Percentiles rank a stretch among this genome's conserved stretches.
These are phyloP conservation scores for Echinarachnius parma DNA, from an alignment of 53 echinoderm and acorn worm species.

Conservation along the genomic window DNA sequence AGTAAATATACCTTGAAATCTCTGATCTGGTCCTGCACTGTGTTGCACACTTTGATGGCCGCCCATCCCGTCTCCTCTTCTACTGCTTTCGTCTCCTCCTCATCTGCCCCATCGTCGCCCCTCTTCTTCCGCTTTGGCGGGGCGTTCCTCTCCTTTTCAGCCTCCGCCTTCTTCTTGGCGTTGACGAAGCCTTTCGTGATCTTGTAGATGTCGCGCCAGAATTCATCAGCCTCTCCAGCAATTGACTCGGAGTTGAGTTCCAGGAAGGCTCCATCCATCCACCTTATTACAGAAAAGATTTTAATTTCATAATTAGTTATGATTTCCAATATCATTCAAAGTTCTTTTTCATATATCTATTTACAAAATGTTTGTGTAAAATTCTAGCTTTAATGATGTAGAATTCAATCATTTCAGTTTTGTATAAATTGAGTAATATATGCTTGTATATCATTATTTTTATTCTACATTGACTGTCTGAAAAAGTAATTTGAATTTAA, in stretches of 20 bases:
- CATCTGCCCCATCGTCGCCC: constrained; percentile 54
- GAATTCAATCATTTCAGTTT: no score
- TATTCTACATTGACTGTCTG: no score
- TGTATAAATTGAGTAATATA: no score
- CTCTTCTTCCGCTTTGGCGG: constrained; percentile 78
- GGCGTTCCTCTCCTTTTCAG: constrained; percentile 87
- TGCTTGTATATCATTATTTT: no score
- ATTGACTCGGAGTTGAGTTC: constrained; percentile 95
- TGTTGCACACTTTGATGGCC: constrained; percentile 88
- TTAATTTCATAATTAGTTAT: background rate
- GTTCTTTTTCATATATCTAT: no score
- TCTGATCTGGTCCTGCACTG: constrained; percentile 87
- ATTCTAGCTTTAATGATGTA: no score
- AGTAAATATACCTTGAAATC: constrained; percentile 76
- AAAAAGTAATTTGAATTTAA: no score
- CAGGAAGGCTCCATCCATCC: constrained; percentile 98
- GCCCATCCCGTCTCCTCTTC: constrained; percentile 91
- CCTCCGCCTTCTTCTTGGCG: constrained; percentile 96
- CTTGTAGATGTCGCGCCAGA: constrained; percentile 99
- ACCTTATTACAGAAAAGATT: no score
- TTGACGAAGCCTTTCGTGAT: constrained; percentile 87
- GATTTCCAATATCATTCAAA: background rate
- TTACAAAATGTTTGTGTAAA: no score
- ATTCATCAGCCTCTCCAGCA: constrained; percentile 88
- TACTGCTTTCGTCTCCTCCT: constrained; percentile 59